These are phyloP conservation scores for Phataginus tetradactyla DNA, from an alignment of 2,797 vertebrate genomes.

Conservation along the genomic window DNA sequence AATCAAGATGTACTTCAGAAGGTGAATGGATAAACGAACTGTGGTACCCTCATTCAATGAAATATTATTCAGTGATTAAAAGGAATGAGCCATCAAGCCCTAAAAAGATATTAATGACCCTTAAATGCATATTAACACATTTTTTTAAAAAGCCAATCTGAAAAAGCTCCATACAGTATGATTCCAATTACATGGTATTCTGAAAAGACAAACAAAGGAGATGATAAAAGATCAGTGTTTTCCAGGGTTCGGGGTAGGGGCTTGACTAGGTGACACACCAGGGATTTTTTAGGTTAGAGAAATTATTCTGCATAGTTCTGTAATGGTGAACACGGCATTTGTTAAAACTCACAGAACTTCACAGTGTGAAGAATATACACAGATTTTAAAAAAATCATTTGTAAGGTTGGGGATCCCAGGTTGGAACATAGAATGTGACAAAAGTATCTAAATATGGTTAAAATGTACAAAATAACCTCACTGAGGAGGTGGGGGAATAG, in stretches of 20 bases:
- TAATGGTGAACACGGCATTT: background rate
- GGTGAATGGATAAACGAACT: background rate
- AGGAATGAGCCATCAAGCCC: background rate
- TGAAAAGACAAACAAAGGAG: background rate
- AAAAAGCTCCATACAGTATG: background rate
- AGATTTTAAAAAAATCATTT: background rate
- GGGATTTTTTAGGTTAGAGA: background rate
- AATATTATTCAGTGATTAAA: slow-evolving; percentile 29
- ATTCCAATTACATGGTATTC: background rate
- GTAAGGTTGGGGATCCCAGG: background rate
- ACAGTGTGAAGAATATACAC: background rate
- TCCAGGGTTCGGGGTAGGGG: background rate
- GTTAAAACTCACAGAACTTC: background rate
- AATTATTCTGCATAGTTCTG: background rate
- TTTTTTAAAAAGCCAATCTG: background rate
- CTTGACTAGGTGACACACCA: background rate
- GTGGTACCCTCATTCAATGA: background rate
- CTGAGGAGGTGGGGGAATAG: background rate
- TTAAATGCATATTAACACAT: background rate
- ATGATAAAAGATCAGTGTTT: background rate
- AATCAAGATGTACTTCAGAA: background rate
- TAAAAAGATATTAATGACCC: background rate
- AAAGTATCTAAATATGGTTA: background rate
- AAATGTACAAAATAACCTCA: background rate
- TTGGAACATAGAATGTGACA: background rate